phyloP scores from a whole-genome alignment of 1,140 invertebrate species.

The Contarinia nasturtii region DNA sequence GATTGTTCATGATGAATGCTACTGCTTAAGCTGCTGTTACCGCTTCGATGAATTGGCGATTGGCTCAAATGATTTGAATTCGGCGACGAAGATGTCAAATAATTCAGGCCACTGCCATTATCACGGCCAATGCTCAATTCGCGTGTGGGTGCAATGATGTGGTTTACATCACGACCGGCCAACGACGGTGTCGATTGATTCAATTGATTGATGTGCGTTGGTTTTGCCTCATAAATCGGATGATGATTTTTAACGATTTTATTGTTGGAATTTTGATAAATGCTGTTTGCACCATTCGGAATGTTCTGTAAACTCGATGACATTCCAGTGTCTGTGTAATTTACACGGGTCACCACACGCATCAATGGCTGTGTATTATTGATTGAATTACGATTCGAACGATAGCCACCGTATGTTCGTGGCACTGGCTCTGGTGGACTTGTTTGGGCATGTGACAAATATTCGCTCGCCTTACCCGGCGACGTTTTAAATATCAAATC shows the following conservation, averaged over 20 bases:
- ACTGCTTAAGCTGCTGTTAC: too few species aligned
- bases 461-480: conserved; percentile 15
- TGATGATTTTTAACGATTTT: background rate
- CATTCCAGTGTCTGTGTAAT: conserved; percentile 17
- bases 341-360: conserved; percentile 16
- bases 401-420: conserved; percentile 8
- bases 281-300: conserved; percentile 15
- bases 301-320: conserved; percentile 23
- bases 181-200: conserved; percentile 3
- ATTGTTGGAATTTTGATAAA: background rate
- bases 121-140: background rate
- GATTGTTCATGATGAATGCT: background rate
- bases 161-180: background rate
- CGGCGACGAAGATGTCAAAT: background rate
- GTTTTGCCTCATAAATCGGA: conserved; percentile 3
- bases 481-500: conserved; percentile 48
- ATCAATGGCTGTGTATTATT: conserved; percentile 13
- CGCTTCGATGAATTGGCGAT: background rate
- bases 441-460: conserved; percentile 3
- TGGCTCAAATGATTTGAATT: background rate
- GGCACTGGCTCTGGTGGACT: conserved; percentile 21
- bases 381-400: background rate
- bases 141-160: background rate
- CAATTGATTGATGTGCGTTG: background rate
- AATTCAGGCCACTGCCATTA: background rate